Percentiles rank a stretch among this genome's conserved stretches.
Evolutionary conservation across 2,797 vertebrate species (phyloP).

Genomic region (Phataginus tetradactyla): DNA sequence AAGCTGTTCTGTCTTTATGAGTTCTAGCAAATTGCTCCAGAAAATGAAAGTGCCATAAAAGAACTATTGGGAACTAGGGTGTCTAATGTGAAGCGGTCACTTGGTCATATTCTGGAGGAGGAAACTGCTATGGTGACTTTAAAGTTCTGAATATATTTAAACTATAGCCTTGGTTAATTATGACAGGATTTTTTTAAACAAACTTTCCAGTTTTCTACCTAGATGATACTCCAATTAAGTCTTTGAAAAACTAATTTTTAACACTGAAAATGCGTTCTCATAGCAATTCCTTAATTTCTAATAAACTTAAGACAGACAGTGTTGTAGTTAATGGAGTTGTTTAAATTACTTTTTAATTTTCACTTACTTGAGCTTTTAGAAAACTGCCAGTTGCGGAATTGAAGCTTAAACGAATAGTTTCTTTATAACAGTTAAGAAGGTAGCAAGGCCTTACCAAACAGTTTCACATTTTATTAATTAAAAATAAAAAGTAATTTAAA

Average conservation of each 20-base stretch:
- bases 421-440: neutral
- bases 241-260: constrained; percentile 24
- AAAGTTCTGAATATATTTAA: rapidly evolving
- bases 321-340: neutral
- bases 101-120: rapidly evolving
- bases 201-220: neutral
- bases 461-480: constrained; percentile 34
- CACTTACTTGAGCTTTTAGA: neutral
- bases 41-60: constrained; percentile 70
- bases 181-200: neutral
- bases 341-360: constrained; percentile 25
- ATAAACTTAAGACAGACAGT: neutral
- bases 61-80: neutral
- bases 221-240: neutral
- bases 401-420: neutral
- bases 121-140: rapidly evolving
- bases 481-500: constrained; percentile 43
- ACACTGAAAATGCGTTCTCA: constrained; percentile 12
- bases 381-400: neutral
- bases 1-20: neutral
- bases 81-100: rapidly evolving
- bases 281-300: neutral
- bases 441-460: neutral
- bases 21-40: neutral
- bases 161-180: neutral